Conservation (phyloP, 2,113 vertebrate genomes). For the Triplophysa tibetana region DNA sequence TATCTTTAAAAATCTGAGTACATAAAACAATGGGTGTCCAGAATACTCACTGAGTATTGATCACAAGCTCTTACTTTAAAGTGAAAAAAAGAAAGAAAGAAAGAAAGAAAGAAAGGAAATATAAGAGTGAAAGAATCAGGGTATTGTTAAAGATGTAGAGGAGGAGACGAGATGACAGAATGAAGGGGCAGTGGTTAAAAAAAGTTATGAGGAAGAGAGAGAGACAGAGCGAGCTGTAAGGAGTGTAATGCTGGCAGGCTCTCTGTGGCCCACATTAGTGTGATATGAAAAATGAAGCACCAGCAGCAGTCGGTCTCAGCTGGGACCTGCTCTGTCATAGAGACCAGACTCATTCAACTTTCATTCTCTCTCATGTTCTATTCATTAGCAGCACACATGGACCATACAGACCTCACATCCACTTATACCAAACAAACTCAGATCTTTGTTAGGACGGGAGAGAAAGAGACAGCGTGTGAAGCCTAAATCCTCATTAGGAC, state of each 20-base stretch:
- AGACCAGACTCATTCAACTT: slow-evolving; percentile 67
- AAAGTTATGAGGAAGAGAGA: neutral
- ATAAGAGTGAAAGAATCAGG: neutral
- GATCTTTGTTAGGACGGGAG: slow-evolving; percentile 26
- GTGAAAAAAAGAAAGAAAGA: neutral
- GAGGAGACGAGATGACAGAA: neutral
- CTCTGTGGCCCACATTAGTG: slow-evolving; percentile 54
- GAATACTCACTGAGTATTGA: slow-evolving; percentile 39
- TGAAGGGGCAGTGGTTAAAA: slow-evolving; percentile 16
- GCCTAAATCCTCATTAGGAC: slow-evolving; percentile 13
- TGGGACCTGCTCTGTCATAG: slow-evolving; percentile 58
- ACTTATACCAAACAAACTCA: slow-evolving; percentile 32
- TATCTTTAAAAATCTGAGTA: neutral
- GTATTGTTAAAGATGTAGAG: neutral
- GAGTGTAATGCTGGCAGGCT: slow-evolving; percentile 46
- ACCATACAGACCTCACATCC: slow-evolving; percentile 47
- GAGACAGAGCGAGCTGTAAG: slow-evolving; percentile 6
- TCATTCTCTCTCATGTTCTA: slow-evolving; percentile 68
- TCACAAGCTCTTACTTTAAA: slow-evolving; percentile 4
- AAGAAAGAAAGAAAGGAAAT: neutral
- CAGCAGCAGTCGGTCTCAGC: slow-evolving; percentile 52
- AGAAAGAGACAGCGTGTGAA: neutral
- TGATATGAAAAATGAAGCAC: slow-evolving; percentile 53
- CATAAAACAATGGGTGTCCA: slow-evolving; percentile 10
- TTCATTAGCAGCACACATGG: slow-evolving; percentile 60